phyloP scores from a whole-genome alignment of 2,888 invertebrate genomes.

The Tenthredo mesomela region DNA sequence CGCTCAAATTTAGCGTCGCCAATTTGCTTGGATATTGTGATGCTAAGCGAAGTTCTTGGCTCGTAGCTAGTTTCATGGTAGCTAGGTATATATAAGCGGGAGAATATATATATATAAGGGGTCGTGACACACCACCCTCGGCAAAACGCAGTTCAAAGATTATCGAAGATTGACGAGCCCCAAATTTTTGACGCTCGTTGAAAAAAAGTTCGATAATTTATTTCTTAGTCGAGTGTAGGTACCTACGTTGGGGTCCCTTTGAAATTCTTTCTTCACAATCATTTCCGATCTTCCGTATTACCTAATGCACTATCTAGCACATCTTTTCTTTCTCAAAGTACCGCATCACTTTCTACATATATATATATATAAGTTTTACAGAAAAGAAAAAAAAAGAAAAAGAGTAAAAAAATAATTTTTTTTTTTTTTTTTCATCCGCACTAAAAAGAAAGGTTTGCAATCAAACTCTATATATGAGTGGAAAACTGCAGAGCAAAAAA shows the following conservation, averaged over 20 bases:
- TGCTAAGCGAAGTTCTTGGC: constrained; percentile 65
- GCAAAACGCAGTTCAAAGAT: neutral
- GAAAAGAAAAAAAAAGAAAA: neutral
- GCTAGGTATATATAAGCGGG: neutral
- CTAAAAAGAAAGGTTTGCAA: neutral
- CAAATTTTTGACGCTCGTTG: constrained; percentile 40
- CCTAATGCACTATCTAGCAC: too few species aligned
- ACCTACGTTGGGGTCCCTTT: neutral
- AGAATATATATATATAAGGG: constrained; percentile 9
- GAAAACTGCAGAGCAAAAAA: neutral
- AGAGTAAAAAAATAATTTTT: too few species aligned
- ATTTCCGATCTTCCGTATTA: neutral
- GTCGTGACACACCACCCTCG: neutral
- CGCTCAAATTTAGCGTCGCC: constrained; percentile 69
- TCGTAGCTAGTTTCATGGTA: neutral
- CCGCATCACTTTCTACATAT: too few species aligned
- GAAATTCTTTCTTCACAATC: constrained; percentile 6
- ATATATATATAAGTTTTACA: too few species aligned
- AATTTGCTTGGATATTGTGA: constrained; percentile 72
- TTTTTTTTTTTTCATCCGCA: neutral
- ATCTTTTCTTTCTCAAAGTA: too few species aligned
- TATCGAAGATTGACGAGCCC: constrained; percentile 48
- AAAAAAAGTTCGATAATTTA: constrained; percentile 37
- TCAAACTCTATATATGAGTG: neutral
- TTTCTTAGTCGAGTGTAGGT: constrained; percentile 13